Base-by-base conservation (phyloP, 2,797 vertebrate species). In the Florisuga fusca region DNA sequence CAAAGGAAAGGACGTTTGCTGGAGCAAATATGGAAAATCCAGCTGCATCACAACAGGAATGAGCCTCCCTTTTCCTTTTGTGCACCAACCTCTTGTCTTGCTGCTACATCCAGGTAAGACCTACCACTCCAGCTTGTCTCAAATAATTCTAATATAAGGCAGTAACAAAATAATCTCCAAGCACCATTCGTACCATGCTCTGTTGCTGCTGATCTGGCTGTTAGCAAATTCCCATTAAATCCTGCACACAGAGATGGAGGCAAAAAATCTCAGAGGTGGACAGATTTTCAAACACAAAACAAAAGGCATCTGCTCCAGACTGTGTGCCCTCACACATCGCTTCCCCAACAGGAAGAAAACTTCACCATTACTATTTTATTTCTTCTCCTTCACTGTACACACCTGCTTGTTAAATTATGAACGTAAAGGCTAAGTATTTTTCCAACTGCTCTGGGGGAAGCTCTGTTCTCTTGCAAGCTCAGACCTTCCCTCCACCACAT, bases 141-240 rank as follows among this genome's bases (percentile, higher is more conserved):
- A 9, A 0, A 3, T 1, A 43, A 50, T 29, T 19, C 10, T 46
- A 88, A 54, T n/a, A 7, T 1, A 21, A 75, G 10, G 23, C 53
- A 54, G 29, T 2, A 2, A 41, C 73, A 29, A 21, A 58, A 20
- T 20, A 3, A 6, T 7, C 50, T 54, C 63, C 4, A 10, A 51
- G 67, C 50, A 69, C 38, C 20, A 4, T 0, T 3, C 1, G 1
- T 55, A 26, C 29, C 51, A 2, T 3, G 1, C 45, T 36, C 36
- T 13, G 74, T 36, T 9, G 23, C 16, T 11, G 10, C 67, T 62
- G 50, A 59, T 36, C 50, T 14, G 20, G 74, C 71, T 71, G 41
- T 43, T 9, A 6, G 17, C 48, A 20, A 62, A 13, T 23, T 43
- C 53, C 80, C 21, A 12, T 12, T 34, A 31, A 64, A 33, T 34